Conservation (phyloP, 2,113 vertebrate genomes). For the Pseudois nayaur region DNA sequence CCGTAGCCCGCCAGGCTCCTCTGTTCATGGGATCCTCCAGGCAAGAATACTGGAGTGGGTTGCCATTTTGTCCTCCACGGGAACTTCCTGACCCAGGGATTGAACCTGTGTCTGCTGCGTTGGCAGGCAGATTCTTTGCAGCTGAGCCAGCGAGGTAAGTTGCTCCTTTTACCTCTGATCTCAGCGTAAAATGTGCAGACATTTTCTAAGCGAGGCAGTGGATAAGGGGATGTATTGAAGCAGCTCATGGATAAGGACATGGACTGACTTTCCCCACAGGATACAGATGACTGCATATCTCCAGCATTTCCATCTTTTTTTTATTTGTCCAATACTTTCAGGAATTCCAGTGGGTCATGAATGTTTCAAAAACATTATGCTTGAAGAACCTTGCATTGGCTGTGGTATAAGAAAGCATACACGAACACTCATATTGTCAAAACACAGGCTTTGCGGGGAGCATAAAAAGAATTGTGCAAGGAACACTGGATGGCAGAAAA, state of each 20-base stretch:
- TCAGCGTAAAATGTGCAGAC: not conserved
- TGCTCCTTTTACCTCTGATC: not conserved
- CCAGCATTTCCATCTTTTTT: not conserved
- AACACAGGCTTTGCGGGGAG: fast-evolving
- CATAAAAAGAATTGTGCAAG: not conserved
- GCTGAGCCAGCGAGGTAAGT: not conserved
- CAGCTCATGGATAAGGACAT: fast-evolving
- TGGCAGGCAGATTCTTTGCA: not conserved
- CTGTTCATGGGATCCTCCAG: not conserved
- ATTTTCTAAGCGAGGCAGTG: not conserved
- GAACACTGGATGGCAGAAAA: not conserved
- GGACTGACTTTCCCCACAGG: not conserved
- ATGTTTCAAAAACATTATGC: not conserved
- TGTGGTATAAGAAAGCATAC: fast-evolving
- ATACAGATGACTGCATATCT: not conserved
- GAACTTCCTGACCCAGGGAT: not conserved
- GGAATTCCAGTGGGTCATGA: not conserved
- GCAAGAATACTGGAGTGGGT: not conserved
- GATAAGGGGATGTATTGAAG: fast-evolving
- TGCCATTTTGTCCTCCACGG: not conserved
- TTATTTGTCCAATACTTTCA: not conserved
- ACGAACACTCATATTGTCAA: too few relatives aligned
- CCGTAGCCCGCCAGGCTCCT: fast-evolving
- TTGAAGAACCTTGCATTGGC: not conserved
- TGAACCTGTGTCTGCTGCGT: not conserved